Percentiles rank a stretch among this genome's conserved stretches.
Conservation (phyloP, 1,140 invertebrate species). For the Kradibia gibbosae region DNA sequence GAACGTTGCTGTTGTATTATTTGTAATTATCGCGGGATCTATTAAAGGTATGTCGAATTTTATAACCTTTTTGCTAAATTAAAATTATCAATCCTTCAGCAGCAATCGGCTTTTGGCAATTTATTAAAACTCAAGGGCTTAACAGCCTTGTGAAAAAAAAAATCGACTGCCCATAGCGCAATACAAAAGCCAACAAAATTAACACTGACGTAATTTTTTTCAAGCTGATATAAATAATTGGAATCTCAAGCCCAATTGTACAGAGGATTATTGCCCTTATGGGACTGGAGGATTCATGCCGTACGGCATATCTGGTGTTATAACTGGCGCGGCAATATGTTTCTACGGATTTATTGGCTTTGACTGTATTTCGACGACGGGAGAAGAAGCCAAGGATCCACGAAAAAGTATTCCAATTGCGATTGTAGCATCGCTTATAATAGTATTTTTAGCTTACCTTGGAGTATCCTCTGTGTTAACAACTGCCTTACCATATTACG, state of each 20-base stretch:
- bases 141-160: background rate
- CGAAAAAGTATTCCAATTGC: constrained; percentile 91
- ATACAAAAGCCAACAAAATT: background rate
- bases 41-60: constrained; percentile 74
- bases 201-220: background rate
- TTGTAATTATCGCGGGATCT: constrained; percentile 81
- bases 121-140: too few relatives aligned
- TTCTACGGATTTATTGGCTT: constrained; percentile 95
- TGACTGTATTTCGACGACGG: constrained; percentile 88
- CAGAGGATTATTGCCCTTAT: constrained; percentile 63
- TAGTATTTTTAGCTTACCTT: constrained; percentile 91
- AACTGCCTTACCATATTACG: constrained; percentile 91
- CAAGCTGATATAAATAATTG: constrained; percentile 78
- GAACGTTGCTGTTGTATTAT: constrained; percentile 81
- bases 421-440: constrained; percentile 85
- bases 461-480: constrained; percentile 90
- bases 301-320: constrained; percentile 84
- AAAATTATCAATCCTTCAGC: too few relatives aligned
- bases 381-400: constrained; percentile 90
- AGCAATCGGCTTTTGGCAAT: too few relatives aligned
- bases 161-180: background rate
- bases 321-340: constrained; percentile 88
- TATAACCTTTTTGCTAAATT: background rate
- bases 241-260: constrained; percentile 76
- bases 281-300: constrained; percentile 87